Conservation (phyloP, 2,113 vertebrate species). For the Heteronetta atricapilla region DNA sequence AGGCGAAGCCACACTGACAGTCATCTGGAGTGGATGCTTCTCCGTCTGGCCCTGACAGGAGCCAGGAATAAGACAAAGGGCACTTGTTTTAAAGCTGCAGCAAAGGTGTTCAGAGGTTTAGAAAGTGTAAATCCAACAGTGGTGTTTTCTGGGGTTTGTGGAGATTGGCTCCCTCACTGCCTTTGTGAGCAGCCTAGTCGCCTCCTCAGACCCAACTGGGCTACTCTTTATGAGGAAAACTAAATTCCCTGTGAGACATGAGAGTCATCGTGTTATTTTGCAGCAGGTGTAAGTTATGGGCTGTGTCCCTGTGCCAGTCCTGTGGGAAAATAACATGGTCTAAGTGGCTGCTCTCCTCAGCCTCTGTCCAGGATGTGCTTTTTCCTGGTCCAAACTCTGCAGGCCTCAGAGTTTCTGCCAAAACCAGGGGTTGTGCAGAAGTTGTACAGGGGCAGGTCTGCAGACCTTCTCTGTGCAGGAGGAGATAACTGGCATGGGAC, state of each 20-base stretch:
- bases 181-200: not conserved
- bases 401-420: not conserved
- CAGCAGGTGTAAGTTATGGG: not conserved
- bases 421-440: not conserved
- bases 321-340: not conserved
- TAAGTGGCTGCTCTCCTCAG: not conserved
- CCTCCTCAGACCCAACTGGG: not conserved
- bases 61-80: slow-evolving; percentile 10
- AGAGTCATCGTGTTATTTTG: not conserved
- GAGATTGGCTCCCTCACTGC: not conserved
- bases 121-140: not conserved
- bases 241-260: not conserved
- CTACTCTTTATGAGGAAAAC: not conserved
- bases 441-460: not conserved
- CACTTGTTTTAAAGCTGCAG: not conserved
- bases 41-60: not conserved
- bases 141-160: not conserved
- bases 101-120: not conserved
- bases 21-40: not conserved
- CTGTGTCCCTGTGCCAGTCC: not conserved
- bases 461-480: not conserved
- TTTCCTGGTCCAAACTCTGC: not conserved
- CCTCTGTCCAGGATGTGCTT: not conserved
- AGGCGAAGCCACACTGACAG: not conserved
- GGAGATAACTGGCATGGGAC: not conserved